phyloP scores from a whole-genome alignment of 2,888 invertebrate genomes.

The Trissoscelio sp. region DNA sequence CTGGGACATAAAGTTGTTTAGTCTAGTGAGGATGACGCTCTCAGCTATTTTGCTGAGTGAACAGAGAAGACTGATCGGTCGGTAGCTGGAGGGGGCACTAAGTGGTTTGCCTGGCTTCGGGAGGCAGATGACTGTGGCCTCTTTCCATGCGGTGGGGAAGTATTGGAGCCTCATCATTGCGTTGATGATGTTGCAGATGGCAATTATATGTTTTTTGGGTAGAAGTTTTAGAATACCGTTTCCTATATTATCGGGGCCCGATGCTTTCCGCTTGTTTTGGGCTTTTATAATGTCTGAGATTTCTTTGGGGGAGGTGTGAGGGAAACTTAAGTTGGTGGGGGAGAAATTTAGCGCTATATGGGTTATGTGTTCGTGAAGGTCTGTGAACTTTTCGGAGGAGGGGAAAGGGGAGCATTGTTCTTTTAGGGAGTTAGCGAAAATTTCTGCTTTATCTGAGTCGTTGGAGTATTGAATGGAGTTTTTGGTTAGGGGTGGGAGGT shows the following conservation, averaged over 20 bases:
- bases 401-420: no score
- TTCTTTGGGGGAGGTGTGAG: background rate
- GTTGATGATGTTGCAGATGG: background rate
- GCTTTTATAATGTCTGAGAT: background rate
- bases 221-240: background rate
- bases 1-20: background rate
- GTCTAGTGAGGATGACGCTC: slow-evolving; percentile 3
- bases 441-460: no score
- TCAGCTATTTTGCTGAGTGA: slow-evolving; percentile 30
- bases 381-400: no score
- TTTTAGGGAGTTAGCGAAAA: no score
- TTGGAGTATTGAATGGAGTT: no score
- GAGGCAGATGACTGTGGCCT: slow-evolving; percentile 14
- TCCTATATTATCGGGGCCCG: background rate
- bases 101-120: slow-evolving; percentile 2
- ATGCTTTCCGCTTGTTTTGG: background rate
- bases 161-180: slow-evolving; percentile 14
- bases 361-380: no score
- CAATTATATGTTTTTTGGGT: background rate
- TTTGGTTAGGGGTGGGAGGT: no score
- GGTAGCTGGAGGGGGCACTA: slow-evolving; percentile 8
- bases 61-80: slow-evolving; percentile 26
- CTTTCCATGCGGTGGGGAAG: slow-evolving; percentile 32
- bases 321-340: background rate
- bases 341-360: no score